Evolutionary conservation across 23 tunicate genomes (phyloP).

Genomic region (Corella eumyota): DNA sequence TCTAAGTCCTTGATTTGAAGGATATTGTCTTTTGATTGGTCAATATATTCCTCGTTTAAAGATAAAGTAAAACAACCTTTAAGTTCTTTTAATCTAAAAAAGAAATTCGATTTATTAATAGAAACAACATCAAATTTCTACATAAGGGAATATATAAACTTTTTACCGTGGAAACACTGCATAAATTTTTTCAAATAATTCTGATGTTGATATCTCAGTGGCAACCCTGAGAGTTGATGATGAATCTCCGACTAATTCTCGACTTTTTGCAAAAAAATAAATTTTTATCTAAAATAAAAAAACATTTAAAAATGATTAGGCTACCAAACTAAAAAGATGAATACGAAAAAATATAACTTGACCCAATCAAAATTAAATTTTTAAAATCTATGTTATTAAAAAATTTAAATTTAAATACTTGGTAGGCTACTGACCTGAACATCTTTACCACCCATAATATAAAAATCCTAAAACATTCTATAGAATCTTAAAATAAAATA

Average conservation of each 20-base stretch:
- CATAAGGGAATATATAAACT: no score
- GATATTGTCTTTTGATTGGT: not conserved
- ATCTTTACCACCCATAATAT: no score
- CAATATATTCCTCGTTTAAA: conserved; percentile 60
- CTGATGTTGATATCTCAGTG: conserved; percentile 6
- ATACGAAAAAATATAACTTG: no score
- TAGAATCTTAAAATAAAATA: no score
- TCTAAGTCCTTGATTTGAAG: conserved; percentile 9
- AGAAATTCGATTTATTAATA: not conserved
- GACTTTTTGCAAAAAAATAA: conserved; percentile 68
- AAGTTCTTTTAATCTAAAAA: conserved; percentile 28
- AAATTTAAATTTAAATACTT: no score
- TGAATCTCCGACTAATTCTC: conserved; percentile 32
- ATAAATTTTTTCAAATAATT: conserved; percentile 9
- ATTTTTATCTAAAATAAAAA: conserved; percentile 31
- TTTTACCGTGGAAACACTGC: conserved; percentile 31
- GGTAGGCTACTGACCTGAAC: no score
- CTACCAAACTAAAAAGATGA: no score
- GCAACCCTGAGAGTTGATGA: conserved; percentile 15
- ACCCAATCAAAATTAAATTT: not conserved
- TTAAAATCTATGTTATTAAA: not conserved
- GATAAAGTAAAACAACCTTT: conserved; percentile 61
- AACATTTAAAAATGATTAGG: no score
- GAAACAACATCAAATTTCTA: not conserved
- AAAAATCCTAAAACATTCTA: no score